Base-by-base conservation (phyloP, 2,888 invertebrate genomes). In the Endomychus coccineus region DNA sequence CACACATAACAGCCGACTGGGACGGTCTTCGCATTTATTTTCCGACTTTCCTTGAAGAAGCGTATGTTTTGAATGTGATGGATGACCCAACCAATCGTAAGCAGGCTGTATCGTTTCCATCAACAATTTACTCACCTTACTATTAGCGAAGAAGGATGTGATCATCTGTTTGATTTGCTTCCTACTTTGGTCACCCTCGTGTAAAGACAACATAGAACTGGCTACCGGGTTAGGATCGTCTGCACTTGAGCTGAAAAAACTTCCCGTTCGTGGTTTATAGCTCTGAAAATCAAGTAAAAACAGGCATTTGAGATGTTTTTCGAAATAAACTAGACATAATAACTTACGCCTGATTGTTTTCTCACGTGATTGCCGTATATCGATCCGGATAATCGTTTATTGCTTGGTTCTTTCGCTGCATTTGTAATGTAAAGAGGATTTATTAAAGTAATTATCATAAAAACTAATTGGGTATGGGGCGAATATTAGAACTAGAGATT, bases 81-180 rank as follows among this genome's bases (percentile, higher is more conserved):
- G n/a, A n/a, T n/a, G n/a, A n/a, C n/a, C n/a, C n/a, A n/a, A n/a
- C n/a, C n/a, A n/a, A n/a, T n/a, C n/a, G 16, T 25, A 43, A 34
- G 40, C 24, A 39, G 16, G 27, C n/a, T n/a, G n/a, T n/a, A n/a
- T n/a, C n/a, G n/a, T n/a, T n/a, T n/a, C n/a, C n/a, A n/a, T n/a
- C 5, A 7, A 14, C 17, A 35, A 21, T 38, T 10, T 37, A 35
- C 29, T 38, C 17, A 70, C 71, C 61, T 72, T 77, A 49, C 74
- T 77, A 51, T 78, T 76, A 37, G 80, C 77, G 58, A 82, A 82
- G 49, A 83, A 73, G 14, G 78, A 77, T 33, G 80, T 78, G 77
- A 81, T 80, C 43, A 81, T 72, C 57, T 80, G 80, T 57, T 78
- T 79, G 46, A 75, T 71, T 51, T 73, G 73, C 46, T 60, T 67